phyloP scores from a whole-genome alignment of 2,888 invertebrate species.

The Galeopsomyia nigrocyanea region DNA sequence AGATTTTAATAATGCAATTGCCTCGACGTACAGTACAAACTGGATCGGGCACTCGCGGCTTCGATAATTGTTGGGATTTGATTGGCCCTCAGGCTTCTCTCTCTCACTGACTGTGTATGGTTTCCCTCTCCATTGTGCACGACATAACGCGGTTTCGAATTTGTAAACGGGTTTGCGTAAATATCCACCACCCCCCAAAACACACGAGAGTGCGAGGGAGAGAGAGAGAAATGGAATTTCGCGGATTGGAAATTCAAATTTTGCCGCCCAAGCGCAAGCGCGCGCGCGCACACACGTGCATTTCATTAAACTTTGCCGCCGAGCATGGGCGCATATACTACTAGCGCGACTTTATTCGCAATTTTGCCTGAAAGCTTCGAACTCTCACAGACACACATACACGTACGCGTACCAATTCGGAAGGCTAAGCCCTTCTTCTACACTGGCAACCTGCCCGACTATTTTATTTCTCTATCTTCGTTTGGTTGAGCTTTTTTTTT shows the following conservation, averaged over 20 bases:
- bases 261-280: not conserved
- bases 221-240: constrained; percentile 14
- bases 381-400: no score
- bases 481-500: not conserved
- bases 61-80: constrained; percentile 62
- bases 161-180: constrained; percentile 18
- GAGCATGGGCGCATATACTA: no score
- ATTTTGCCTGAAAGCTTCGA: constrained; percentile 41
- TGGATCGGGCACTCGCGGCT: constrained; percentile 49
- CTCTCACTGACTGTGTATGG: not conserved
- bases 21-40: constrained; percentile 49
- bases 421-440: constrained; percentile 25
- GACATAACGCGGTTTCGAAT: constrained; percentile 14
- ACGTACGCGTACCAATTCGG: constrained; percentile 31
- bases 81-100: constrained; percentile 53
- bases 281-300: constrained; percentile 8
- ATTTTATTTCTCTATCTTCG: constrained; percentile 18
- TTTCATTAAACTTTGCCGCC: constrained; percentile 33
- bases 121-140: not conserved
- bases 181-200: not conserved
- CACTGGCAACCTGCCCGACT: constrained; percentile 42
- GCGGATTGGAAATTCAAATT: constrained; percentile 27
- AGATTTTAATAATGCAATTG: constrained; percentile 67
- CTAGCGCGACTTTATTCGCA: constrained; percentile 31
- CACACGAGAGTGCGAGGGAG: not conserved